Evolutionary conservation across 2,113 vertebrate genomes (phyloP).

Genomic region (Sinocyclocheilus anophthalmus): DNA sequence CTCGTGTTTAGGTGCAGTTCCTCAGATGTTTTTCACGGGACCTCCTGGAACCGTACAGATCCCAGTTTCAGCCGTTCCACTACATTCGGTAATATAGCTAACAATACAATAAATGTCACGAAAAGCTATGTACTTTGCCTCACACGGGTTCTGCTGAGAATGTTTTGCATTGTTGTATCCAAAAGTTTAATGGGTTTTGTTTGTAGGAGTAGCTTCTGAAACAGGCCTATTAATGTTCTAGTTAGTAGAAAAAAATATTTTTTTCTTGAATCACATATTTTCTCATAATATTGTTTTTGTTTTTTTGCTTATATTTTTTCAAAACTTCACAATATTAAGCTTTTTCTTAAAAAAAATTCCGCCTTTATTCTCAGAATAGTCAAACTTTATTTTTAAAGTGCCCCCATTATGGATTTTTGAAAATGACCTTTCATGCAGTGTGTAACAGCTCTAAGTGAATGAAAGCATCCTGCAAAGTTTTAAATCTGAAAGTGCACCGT

Average conservation of each 20-base stretch:
- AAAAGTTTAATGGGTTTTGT: background rate
- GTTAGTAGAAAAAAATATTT: background rate
- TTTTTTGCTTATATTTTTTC: background rate
- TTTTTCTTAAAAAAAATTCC: background rate
- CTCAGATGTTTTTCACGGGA: slow-evolving; percentile 91
- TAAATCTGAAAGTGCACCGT: too few relatives aligned
- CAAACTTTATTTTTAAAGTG: too few relatives aligned
- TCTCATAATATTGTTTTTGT: background rate
- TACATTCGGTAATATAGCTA: slow-evolving; percentile 82
- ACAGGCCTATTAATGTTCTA: background rate
- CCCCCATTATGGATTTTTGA: too few relatives aligned
- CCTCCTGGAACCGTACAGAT: slow-evolving; percentile 91
- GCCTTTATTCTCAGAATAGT: background rate
- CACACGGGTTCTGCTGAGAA: background rate
- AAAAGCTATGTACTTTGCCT: background rate
- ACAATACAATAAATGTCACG: background rate
- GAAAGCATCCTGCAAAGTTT: too few relatives aligned
- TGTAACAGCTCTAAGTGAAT: too few relatives aligned
- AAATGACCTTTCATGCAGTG: too few relatives aligned
- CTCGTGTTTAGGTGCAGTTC: slow-evolving; percentile 78
- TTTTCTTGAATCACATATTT: background rate
- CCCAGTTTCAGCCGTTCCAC: slow-evolving; percentile 91
- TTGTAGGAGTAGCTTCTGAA: background rate
- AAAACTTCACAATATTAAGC: background rate
- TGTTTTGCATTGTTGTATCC: background rate